Evolutionary conservation across 1,140 invertebrate genomes (phyloP), one percentile per base, ranked within the genome.

Genomic region (Pogonus chalceus): DNA sequence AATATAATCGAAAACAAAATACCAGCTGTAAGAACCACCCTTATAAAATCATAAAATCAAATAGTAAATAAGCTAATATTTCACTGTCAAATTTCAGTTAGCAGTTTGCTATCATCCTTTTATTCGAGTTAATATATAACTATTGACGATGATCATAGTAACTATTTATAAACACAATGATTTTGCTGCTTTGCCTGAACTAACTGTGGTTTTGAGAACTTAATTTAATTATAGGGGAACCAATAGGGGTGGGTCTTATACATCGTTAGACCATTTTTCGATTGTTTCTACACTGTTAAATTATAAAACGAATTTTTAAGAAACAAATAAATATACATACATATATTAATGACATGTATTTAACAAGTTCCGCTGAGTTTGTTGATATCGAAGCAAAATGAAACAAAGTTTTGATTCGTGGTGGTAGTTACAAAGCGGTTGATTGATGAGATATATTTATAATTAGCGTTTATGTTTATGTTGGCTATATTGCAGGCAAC

Each of bases 141-240:
- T 43, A 18, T 18, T 4, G 18, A 4, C 37, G 18, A 4, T 21
- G 24, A 53, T 56, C 43, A 39, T 50, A 53, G 51, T 49, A 49
- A 56, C 50, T 56, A 16, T 43, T 46, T 20, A n/a, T 56, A 56
- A 56, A 56, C 51, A 53, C 48, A 31, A 53, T 56, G 51, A 53
- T 56, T 56, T 49, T n/a, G n/a, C n/a, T n/a, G n/a, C n/a, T n/a
- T n/a, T 18, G 51, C 55, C 52, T 35, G 39, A 52, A 49, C 35
- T 22, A 37, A 14, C 14, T 24, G 24, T 35, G 20, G 26, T 39
- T n/a, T 35, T 46, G 51, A 43, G 37, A 31, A 37, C 35, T 23
- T 53, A 53, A 53, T 53, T 53, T 53, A 53, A 53, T 53, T 26
- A 52, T 43, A 46, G 10, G 31, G 37, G 23, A 21, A 20, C 20